phyloP scores from a whole-genome alignment of 2,888 invertebrate species.

The Thysanoteuthis rhombus region DNA sequence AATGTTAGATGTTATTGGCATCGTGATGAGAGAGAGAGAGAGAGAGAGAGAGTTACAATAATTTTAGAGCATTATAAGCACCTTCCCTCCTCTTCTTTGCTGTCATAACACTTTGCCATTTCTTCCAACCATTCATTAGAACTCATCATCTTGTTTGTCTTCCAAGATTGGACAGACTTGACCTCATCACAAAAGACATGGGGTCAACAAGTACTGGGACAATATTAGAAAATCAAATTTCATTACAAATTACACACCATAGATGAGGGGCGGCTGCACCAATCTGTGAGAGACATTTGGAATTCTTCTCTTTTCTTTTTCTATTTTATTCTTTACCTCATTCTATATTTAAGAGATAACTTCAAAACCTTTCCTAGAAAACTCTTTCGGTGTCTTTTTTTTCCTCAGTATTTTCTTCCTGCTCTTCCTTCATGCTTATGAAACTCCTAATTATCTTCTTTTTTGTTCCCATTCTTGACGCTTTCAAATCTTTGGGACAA shows the following conservation, averaged over 20 bases:
- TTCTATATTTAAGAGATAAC: too few species aligned
- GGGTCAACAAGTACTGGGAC: neutral
- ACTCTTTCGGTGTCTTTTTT: neutral
- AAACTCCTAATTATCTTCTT: too few species aligned
- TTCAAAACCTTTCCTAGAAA: too few species aligned
- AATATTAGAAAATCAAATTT: neutral
- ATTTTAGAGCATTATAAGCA: too few species aligned
- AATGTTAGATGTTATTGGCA: neutral
- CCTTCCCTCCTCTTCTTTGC: neutral
- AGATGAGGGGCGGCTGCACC: neutral
- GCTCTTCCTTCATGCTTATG: too few species aligned
- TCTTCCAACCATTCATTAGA: neutral
- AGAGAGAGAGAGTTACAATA: neutral
- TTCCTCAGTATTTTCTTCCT: too few species aligned
- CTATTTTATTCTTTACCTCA: too few species aligned
- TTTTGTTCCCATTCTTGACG: too few species aligned
- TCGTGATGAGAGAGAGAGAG: neutral
- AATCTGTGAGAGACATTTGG: neutral
- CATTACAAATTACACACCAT: neutral
- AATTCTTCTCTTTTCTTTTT: neutral
- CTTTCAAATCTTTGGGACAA: neutral
- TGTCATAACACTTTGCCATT: neutral
- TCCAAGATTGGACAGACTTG: conserved; percentile 12
- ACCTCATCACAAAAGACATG: neutral
- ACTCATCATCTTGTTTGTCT: neutral